phyloP scores from a whole-genome alignment of 2,797 vertebrate species.

The Anableps anableps region DNA sequence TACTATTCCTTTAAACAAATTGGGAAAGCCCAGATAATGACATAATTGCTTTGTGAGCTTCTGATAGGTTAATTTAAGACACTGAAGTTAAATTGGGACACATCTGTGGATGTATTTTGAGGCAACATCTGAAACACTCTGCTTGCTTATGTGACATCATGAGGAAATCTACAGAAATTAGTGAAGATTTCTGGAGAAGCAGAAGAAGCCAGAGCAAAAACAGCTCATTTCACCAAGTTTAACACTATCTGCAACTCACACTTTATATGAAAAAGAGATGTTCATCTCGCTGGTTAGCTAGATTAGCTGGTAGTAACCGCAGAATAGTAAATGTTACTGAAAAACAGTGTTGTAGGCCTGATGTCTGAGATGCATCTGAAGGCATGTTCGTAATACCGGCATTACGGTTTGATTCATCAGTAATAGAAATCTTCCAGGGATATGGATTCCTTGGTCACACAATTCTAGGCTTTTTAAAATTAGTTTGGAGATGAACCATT shows the following conservation, averaged over 20 bases:
- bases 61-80: too few species aligned
- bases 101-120: too few species aligned
- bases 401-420: neutral
- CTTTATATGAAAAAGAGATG: neutral
- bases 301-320: neutral
- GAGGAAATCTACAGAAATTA: too few species aligned
- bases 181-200: too few species aligned
- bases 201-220: too few species aligned
- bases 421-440: neutral
- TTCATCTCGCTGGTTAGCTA: too few species aligned
- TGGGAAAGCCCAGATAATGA: too few species aligned
- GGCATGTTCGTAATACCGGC: neutral
- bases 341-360: neutral
- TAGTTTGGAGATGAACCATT: neutral
- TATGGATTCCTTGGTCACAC: neutral
- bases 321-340: neutral
- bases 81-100: too few species aligned
- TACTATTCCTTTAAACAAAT: too few species aligned
- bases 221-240: too few species aligned
- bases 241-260: neutral
- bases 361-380: neutral
- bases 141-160: neutral
- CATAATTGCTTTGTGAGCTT: too few species aligned
- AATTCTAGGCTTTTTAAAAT: neutral
- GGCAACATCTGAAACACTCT: neutral